These are phyloP conservation scores for Morus bassanus DNA, from an alignment of 2,797 vertebrate genomes.

Conservation along the genomic window DNA sequence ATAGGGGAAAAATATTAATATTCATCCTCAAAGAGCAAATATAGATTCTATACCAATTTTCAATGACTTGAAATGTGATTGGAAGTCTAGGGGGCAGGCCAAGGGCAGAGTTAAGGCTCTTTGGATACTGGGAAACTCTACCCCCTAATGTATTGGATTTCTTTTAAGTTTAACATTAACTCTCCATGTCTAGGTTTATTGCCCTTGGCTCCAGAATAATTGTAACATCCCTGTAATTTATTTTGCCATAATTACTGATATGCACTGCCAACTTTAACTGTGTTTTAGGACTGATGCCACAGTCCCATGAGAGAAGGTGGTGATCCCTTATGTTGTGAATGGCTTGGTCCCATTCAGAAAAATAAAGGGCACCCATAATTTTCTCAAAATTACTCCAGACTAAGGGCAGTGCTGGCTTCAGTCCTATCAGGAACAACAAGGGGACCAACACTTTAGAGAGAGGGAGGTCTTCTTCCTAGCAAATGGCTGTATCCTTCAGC, in stretches of 20 bases:
- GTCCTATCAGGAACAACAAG: neutral
- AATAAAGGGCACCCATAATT: neutral
- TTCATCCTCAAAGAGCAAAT: neutral
- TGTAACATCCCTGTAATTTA: slow-evolving; percentile 6
- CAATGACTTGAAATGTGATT: neutral
- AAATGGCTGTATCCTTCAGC: slow-evolving; percentile 8
- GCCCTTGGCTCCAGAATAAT: slow-evolving; percentile 21
- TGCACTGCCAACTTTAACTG: neutral
- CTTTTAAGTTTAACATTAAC: slow-evolving; percentile 10
- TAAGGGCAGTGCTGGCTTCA: neutral
- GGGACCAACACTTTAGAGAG: neutral
- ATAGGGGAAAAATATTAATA: neutral
- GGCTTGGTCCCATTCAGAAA: neutral
- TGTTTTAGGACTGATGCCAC: neutral
- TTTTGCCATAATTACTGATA: slow-evolving; percentile 25
- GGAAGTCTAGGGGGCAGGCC: neutral
- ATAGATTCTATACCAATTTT: neutral
- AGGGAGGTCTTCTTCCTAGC: neutral
- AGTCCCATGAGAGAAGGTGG: neutral
- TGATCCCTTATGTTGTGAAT: neutral
- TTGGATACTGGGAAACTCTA: neutral
- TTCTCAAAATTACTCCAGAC: neutral
- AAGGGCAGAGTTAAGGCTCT: neutral
- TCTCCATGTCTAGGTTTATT: slow-evolving; percentile 8
- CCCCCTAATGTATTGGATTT: neutral